Base-by-base conservation (phyloP, 2,113 vertebrate species). In the Trichomycterus rosablanca region DNA sequence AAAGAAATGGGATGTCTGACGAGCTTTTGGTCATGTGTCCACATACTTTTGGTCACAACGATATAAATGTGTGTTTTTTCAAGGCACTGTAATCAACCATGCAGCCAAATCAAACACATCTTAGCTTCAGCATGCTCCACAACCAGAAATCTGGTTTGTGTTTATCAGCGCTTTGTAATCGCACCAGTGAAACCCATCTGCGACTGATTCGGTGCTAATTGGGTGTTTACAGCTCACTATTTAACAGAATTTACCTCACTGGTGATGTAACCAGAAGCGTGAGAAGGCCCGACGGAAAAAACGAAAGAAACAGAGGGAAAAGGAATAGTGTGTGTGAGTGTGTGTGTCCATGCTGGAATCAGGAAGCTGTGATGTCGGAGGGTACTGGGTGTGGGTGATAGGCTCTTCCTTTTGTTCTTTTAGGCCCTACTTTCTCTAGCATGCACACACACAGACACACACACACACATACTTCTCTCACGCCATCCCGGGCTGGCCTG, bases 381-480 rank as follows among this genome's bases (percentile, higher is more conserved):
- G 50, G 32, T 61, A 51, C 56, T 65, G 60, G 66, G 66, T 61
- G 35, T 69, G 54, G 68, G 49, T 54, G 32, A 32, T 26, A 53
- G 49, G 74, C 73, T 71, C 52, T 59, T 54, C 14, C 68, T 62
- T 77, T 69, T 75, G 71, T 80, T 77, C 83, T 63, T 40, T 49
- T 26, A 43, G 59, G 48, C 67, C 44, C n/a, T 53, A 74, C 63
- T 26, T 66, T 69, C 16, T 37, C 22, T 34, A 19, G 50, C 52
- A 40, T 55, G 58, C 53, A 58, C 51, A 50, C 68, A 60, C 19
- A 16, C 40, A 59, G 30, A 52, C 14, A 43, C 22, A 56, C 40
- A 72, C 45, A 67, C 58, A 59, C 57, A 46, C 40, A 56, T 45
- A 67, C n/a, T 70, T 26, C 44, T 22, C 39, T 16, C 58, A 70